phyloP scores from a whole-genome alignment of 2,888 invertebrate genomes.

The Tipula lateralis region DNA sequence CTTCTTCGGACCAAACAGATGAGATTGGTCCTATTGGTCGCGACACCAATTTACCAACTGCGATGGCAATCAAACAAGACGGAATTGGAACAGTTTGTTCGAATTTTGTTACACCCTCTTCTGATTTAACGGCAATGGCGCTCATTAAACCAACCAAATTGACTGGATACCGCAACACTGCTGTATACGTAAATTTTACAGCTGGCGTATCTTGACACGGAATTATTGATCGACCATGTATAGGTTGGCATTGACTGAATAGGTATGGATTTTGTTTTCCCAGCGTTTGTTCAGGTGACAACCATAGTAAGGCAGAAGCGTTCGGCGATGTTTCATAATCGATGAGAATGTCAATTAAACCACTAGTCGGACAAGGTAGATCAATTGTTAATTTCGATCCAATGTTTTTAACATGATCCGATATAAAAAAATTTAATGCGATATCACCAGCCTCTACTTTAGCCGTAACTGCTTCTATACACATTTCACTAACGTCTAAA shows the following conservation, averaged over 20 bases:
- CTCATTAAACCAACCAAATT: slow-evolving; percentile 84
- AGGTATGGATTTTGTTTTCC: slow-evolving; percentile 82
- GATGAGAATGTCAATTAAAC: slow-evolving; percentile 53
- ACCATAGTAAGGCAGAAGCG: slow-evolving; percentile 85
- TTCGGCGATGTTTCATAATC: slow-evolving; percentile 70
- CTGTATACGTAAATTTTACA: slow-evolving; percentile 80
- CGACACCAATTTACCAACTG: slow-evolving; percentile 74
- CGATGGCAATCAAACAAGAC: slow-evolving; percentile 84
- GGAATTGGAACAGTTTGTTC: slow-evolving; percentile 78
- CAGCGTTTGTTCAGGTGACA: slow-evolving; percentile 78
- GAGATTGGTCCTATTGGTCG: slow-evolving; percentile 72
- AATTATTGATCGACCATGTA: slow-evolving; percentile 81
- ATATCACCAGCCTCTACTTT: slow-evolving; percentile 48
- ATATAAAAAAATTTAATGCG: slow-evolving; percentile 56
- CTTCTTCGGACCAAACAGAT: slow-evolving; percentile 85
- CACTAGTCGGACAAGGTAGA: slow-evolving; percentile 52
- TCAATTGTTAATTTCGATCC: slow-evolving; percentile 73
- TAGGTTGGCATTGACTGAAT: slow-evolving; percentile 81
- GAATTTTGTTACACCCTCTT: slow-evolving; percentile 55
- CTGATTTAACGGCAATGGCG: slow-evolving; percentile 55
- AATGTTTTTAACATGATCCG: slow-evolving; percentile 60
- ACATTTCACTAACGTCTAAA: slow-evolving; percentile 68
- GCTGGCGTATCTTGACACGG: slow-evolving; percentile 92
- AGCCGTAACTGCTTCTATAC: slow-evolving; percentile 58
- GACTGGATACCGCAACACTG: slow-evolving; percentile 65